phyloP scores from a whole-genome alignment of 2,797 vertebrate species.

The Spheniscus humboldti region DNA sequence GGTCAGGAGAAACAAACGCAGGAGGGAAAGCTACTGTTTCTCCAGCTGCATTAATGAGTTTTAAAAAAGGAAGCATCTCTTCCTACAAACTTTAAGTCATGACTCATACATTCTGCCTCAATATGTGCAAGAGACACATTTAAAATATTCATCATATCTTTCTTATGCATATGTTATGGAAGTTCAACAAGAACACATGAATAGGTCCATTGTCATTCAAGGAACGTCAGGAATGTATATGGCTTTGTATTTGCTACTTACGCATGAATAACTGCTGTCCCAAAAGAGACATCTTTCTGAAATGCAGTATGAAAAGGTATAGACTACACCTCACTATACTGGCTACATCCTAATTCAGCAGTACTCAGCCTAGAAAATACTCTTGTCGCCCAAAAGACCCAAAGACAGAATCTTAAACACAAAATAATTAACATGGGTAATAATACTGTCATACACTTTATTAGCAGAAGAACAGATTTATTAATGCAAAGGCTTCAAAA shows the following conservation, averaged over 20 bases:
- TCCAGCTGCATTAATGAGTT: neutral
- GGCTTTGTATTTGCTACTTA: neutral
- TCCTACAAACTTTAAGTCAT: neutral
- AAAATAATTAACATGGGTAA: constrained; percentile 3
- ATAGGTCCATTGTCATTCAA: neutral
- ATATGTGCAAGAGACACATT: neutral
- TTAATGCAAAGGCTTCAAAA: neutral
- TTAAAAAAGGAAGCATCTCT: neutral
- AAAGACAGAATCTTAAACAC: neutral
- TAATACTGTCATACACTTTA: neutral
- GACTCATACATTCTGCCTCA: neutral
- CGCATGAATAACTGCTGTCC: neutral
- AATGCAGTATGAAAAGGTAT: neutral
- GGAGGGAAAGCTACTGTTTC: neutral
- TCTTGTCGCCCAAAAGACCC: neutral
- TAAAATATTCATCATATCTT: neutral
- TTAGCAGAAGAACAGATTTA: neutral
- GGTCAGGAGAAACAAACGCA: neutral
- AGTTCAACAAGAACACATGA: neutral
- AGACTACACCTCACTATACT: neutral
- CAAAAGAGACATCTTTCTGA: neutral
- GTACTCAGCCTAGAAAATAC: neutral
- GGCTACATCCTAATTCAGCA: neutral
- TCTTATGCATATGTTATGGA: neutral
- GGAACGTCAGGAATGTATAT: neutral